phyloP scores from a whole-genome alignment of 2,888 invertebrate genomes.

The Drosophila greeni region DNA sequence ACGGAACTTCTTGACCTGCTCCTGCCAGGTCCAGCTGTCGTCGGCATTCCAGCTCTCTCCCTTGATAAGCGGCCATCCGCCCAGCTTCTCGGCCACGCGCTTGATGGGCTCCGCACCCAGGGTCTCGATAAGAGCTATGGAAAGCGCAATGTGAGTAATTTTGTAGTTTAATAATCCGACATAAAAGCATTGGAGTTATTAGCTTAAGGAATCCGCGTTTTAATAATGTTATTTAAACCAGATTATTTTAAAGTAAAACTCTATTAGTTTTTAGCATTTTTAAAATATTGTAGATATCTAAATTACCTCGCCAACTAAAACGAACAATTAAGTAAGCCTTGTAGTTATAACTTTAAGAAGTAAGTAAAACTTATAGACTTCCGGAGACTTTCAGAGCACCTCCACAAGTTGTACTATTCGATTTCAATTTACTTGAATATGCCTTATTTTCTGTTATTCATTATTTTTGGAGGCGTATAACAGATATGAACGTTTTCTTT shows the following conservation, averaged over 20 bases:
- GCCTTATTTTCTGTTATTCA: too few species aligned
- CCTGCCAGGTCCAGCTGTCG: slow-evolving; percentile 87
- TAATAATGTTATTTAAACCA: too few species aligned
- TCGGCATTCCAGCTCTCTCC: slow-evolving; percentile 86
- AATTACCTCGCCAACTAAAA: background rate
- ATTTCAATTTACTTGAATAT: too few species aligned
- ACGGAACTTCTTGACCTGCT: slow-evolving; percentile 90
- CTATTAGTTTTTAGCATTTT: background rate
- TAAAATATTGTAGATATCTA: background rate
- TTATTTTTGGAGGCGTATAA: too few species aligned
- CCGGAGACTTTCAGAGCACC: too few species aligned
- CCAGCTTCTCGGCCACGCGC: slow-evolving; percentile 86
- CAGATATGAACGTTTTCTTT: too few species aligned
- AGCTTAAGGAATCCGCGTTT: too few species aligned
- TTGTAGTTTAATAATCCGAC: background rate
- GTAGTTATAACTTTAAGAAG: too few species aligned
- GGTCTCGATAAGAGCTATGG: slow-evolving; percentile 87
- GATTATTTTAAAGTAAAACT: too few species aligned
- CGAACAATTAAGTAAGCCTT: background rate
- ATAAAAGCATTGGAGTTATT: too few species aligned
- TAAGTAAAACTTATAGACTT: too few species aligned
- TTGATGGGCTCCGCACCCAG: slow-evolving; percentile 87
- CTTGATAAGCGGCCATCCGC: slow-evolving; percentile 96
- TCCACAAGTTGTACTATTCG: too few species aligned
- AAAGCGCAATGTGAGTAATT: background rate